Conservation (phyloP, 2,888 invertebrate species). For the Bellardia pandia region DNA sequence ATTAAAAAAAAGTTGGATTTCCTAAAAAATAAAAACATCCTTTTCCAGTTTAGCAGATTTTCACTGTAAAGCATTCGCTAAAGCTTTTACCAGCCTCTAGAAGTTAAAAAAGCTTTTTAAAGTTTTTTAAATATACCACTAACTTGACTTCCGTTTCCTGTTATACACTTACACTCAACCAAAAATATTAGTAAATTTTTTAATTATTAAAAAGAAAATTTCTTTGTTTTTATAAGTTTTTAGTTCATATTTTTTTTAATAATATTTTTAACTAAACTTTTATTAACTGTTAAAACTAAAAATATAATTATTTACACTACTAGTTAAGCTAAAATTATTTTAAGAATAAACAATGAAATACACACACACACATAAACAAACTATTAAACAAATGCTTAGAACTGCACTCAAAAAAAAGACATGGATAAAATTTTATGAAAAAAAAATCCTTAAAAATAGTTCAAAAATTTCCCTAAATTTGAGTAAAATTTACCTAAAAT, state of each 20-base stretch:
- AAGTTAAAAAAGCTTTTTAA: not conserved
- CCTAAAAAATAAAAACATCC: too few relatives aligned
- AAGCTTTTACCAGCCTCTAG: not conserved
- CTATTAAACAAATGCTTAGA: slow-evolving; percentile 18
- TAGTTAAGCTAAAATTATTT: slow-evolving; percentile 33
- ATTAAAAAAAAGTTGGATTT: not conserved
- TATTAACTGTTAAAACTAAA: slow-evolving; percentile 38
- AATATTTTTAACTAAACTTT: not conserved
- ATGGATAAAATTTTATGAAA: too few relatives aligned
- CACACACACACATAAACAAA: slow-evolving; percentile 34
- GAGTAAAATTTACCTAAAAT: too few relatives aligned
- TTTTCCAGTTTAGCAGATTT: not conserved
- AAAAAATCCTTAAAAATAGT: too few relatives aligned
- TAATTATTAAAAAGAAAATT: not conserved
- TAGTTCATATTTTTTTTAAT: slow-evolving; percentile 11
- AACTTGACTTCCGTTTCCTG: slow-evolving; percentile 45
- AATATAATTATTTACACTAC: slow-evolving; percentile 34
- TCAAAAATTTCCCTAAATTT: too few relatives aligned
- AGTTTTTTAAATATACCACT: not conserved
- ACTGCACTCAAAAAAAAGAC: too few relatives aligned
- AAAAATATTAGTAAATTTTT: not conserved
- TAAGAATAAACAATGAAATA: slow-evolving; percentile 13
- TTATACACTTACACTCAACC: not conserved
- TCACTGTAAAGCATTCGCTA: not conserved
- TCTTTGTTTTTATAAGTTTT: slow-evolving; percentile 5